These are phyloP conservation scores for Argyresthia albistria DNA, from an alignment of 2,888 invertebrate genomes.

Conservation along the genomic window DNA sequence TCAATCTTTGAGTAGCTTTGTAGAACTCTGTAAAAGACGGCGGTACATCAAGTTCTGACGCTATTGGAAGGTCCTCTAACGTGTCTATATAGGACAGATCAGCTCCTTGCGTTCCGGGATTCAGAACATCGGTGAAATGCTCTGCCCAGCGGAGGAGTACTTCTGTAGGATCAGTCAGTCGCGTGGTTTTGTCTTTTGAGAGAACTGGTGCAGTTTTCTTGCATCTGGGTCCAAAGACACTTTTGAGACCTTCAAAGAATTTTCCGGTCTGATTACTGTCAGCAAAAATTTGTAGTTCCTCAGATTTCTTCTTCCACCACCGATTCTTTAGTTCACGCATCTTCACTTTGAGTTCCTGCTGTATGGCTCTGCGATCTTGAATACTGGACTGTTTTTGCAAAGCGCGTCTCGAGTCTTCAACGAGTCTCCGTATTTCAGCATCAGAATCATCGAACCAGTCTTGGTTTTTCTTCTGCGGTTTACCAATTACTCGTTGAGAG, in stretches of 20 bases:
- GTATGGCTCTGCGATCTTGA: neutral
- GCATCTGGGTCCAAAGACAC: neutral
- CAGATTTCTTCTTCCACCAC: neutral
- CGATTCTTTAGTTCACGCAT: neutral
- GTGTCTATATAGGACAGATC: neutral
- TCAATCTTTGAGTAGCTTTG: neutral
- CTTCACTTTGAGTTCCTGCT: neutral
- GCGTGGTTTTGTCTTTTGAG: neutral
- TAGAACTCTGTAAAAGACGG: neutral
- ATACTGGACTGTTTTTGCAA: too few relatives aligned
- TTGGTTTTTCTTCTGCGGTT: neutral
- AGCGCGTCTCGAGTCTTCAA: neutral
- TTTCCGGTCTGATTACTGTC: neutral
- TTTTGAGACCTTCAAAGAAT: neutral
- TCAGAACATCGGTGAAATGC: neutral
- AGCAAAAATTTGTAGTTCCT: neutral
- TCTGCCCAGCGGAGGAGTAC: neutral
- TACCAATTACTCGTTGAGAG: neutral
- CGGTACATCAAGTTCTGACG: neutral
- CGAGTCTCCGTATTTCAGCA: neutral
- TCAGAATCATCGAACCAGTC: neutral
- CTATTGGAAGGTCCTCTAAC: neutral
- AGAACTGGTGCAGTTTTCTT: neutral
- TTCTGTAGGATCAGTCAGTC: neutral
- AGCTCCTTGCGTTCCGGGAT: neutral